A percentile compares a stretch with the other conserved stretches of the same genome.
phyloP scores from a whole-genome alignment of 2,888 invertebrate species.

The Prosapia bicincta region DNA sequence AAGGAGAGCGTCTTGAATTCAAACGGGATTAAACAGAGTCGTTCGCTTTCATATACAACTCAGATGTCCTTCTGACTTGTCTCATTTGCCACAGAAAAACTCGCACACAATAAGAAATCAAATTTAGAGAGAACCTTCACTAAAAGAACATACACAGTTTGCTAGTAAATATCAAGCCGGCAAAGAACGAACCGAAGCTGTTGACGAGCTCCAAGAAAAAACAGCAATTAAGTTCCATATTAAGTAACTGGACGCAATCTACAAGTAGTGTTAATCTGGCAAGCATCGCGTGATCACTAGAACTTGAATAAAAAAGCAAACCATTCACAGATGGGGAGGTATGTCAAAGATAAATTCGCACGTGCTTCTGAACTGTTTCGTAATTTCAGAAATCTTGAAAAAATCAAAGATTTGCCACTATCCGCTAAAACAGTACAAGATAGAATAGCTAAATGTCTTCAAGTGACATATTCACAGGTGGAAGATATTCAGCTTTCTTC shows the following conservation, averaged over 20 bases:
- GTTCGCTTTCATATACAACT: constrained; percentile 6
- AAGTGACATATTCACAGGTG: constrained; percentile 37
- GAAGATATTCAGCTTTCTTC: constrained; percentile 40
- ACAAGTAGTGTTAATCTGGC: constrained; percentile 34
- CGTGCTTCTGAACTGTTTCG: constrained; percentile 39
- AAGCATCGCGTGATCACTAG: constrained; percentile 35
- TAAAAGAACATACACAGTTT: constrained; percentile 19
- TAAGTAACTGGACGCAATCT: constrained; percentile 37
- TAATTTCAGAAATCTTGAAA: constrained; percentile 40
- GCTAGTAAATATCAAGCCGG: constrained; percentile 34
- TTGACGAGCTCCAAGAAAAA: constrained; percentile 34
- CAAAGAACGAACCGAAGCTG: constrained; percentile 36
- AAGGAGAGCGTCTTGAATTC: background rate
- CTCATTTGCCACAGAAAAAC: constrained; percentile 6
- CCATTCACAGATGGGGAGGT: constrained; percentile 21
- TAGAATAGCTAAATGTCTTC: constrained; percentile 37
- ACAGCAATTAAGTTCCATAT: constrained; percentile 37
- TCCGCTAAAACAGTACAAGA: constrained; percentile 36
- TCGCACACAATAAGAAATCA: constrained; percentile 12
- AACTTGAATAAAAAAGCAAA: constrained; percentile 36
- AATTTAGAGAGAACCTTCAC: constrained; percentile 26
- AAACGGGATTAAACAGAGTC: background rate
- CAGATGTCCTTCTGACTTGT: constrained; percentile 3
- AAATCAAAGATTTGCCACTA: constrained; percentile 30
- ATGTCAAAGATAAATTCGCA: constrained; percentile 22